Conservation (phyloP, 2,888 invertebrate genomes). For the Spatulosminthurus flaviceps region DNA sequence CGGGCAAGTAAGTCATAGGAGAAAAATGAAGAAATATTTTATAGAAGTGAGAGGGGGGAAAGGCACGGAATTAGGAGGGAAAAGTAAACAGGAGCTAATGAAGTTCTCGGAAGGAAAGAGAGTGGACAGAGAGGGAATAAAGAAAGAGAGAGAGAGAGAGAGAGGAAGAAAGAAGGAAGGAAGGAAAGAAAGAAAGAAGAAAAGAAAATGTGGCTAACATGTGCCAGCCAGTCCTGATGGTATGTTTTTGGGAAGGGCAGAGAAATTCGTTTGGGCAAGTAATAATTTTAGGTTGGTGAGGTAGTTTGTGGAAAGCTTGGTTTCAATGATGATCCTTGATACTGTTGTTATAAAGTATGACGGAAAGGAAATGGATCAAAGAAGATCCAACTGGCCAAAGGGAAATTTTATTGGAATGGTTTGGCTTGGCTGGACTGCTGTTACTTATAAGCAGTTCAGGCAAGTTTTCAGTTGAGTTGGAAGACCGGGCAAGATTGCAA, state of each 20-base stretch:
- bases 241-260: conserved; percentile 12
- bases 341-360: conserved; percentile 52
- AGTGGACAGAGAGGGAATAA: conserved; percentile 20
- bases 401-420: conserved; percentile 49
- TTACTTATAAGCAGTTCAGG: neutral
- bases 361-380: conserved; percentile 41
- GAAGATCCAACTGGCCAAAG: conserved; percentile 28
- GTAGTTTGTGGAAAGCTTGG: conserved; percentile 48
- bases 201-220: conserved; percentile 15
- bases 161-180: neutral
- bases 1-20: too few relatives aligned
- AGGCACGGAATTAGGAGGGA: too few relatives aligned
- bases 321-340: conserved; percentile 47
- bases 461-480: neutral
- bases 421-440: conserved; percentile 20
- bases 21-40: too few relatives aligned
- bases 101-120: conserved; percentile 55
- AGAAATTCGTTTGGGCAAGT: conserved; percentile 42
- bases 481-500: conserved; percentile 36
- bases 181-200: conserved; percentile 34
- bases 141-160: conserved; percentile 26
- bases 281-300: conserved; percentile 54
- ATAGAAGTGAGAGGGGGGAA: too few relatives aligned
- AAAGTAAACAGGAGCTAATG: conserved; percentile 52
- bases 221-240: neutral